A percentile compares a stretch with the other conserved stretches of the same genome.
phyloP scores from a whole-genome alignment of 2,888 invertebrate species.

The Dynastes hyllus region DNA sequence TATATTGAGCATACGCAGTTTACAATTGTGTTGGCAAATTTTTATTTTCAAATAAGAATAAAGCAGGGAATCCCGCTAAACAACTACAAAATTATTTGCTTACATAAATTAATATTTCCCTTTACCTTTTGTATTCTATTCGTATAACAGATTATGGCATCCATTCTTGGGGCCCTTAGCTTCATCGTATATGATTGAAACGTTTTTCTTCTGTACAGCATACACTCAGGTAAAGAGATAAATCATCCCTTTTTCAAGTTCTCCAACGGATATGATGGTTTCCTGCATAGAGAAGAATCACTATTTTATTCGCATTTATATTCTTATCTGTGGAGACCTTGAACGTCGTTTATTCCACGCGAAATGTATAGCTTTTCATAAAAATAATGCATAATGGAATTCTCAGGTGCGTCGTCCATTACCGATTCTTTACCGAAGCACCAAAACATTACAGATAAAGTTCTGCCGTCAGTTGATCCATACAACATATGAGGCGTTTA shows the following conservation, averaged over 20 bases:
- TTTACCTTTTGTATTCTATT: no score
- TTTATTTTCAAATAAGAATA: no score
- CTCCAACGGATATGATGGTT: no score
- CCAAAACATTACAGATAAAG: not conserved
- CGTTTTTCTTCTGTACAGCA: constrained; percentile 7
- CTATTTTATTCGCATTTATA: not conserved
- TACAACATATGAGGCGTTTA: no score
- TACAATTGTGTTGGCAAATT: no score
- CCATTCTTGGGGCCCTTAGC: not conserved
- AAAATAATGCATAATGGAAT: constrained; percentile 31
- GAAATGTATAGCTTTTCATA: constrained; percentile 2
- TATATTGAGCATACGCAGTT: no score
- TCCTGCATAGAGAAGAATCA: no score
- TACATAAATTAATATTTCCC: no score
- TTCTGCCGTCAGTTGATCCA: no score
- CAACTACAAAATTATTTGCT: no score
- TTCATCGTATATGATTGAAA: constrained; percentile 17
- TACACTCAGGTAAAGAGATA: constrained; percentile 5
- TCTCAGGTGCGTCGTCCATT: constrained; percentile 26
- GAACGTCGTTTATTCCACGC: not conserved
- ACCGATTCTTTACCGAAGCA: not conserved
- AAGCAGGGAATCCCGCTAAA: no score
- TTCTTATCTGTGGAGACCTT: constrained; percentile 4
- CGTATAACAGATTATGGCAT: not conserved
- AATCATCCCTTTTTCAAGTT: constrained; percentile 4